Evolutionary conservation across 1,140 invertebrate species (phyloP).

Genomic region (Idris sp.): DNA sequence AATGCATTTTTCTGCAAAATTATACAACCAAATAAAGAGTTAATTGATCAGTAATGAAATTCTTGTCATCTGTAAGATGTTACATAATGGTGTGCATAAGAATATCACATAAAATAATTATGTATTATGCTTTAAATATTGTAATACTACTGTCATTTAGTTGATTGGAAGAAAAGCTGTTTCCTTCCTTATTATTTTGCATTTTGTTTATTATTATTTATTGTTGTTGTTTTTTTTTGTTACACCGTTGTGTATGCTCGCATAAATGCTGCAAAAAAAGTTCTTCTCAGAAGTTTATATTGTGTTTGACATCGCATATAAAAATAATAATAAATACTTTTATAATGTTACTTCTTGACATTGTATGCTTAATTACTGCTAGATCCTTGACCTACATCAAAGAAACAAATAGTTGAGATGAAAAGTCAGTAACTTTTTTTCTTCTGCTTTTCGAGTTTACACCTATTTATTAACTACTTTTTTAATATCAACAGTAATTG

Average conservation of each 20-base stretch:
- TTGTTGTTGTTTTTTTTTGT: too few relatives aligned
- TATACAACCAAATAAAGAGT: not conserved
- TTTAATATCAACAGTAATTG: too few relatives aligned
- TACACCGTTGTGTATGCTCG: not conserved
- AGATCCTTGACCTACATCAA: conserved; percentile 45
- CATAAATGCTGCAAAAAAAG: not conserved
- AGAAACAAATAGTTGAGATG: conserved; percentile 23
- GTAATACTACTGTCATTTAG: not conserved
- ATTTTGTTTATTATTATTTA: conserved; percentile 20
- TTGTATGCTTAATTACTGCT: conserved; percentile 30
- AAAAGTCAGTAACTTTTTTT: conserved; percentile 12
- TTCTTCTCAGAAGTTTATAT: conserved; percentile 27
- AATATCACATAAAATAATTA: conserved; percentile 4
- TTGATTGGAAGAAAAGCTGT: not conserved
- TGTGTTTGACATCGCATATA: conserved; percentile 7
- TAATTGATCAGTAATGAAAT: too few relatives aligned
- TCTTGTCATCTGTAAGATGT: too few relatives aligned
- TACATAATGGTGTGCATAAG: too few relatives aligned
- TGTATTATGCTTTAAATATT: conserved; percentile 11
- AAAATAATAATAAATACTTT: conserved; percentile 27
- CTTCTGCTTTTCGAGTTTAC: too few relatives aligned
- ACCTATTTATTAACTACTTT: too few relatives aligned
- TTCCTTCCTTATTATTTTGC: conserved; percentile 27
- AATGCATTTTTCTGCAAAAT: conserved; percentile 2
- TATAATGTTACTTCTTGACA: conserved; percentile 19